Evolutionary conservation across 2,888 invertebrate genomes (phyloP).

Genomic region (Megalurothrips usitatus): DNA sequence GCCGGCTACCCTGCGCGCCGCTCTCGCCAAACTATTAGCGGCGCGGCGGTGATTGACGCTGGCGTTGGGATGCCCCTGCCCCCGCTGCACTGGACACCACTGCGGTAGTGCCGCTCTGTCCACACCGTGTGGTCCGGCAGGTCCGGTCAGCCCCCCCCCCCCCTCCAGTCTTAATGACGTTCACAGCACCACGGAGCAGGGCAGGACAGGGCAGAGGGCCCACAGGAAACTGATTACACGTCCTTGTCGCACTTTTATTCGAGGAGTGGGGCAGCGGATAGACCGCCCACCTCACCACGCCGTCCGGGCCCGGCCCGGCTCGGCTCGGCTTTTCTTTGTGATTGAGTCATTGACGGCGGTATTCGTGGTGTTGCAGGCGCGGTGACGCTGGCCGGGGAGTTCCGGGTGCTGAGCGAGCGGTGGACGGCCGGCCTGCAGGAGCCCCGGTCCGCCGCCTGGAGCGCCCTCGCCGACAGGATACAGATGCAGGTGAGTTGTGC

Average conservation of each 20-base stretch:
- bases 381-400: constrained; percentile 40
- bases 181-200: background rate
- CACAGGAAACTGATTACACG: background rate
- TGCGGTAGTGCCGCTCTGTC: background rate
- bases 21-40: too few species aligned
- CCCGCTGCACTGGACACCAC: background rate
- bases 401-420: constrained; percentile 41
- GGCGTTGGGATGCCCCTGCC: too few species aligned
- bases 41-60: too few species aligned
- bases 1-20: too few species aligned
- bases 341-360: too few species aligned
- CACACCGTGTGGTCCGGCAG: background rate
- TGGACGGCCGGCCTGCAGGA: constrained; percentile 38
- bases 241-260: too few species aligned
- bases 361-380: constrained; percentile 34
- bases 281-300: too few species aligned
- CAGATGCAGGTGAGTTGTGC: constrained; percentile 38
- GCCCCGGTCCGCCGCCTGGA: constrained; percentile 39
- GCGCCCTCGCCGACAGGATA: constrained; percentile 38
- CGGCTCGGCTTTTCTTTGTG: too few species aligned
- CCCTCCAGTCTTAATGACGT: background rate
- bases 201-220: background rate
- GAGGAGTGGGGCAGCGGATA: too few species aligned
- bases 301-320: too few species aligned
- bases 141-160: background rate